Evolutionary conservation across 1,140 invertebrate genomes (phyloP), one percentile per base, ranked within the genome.

Genomic region (Aphis craccivora): DNA sequence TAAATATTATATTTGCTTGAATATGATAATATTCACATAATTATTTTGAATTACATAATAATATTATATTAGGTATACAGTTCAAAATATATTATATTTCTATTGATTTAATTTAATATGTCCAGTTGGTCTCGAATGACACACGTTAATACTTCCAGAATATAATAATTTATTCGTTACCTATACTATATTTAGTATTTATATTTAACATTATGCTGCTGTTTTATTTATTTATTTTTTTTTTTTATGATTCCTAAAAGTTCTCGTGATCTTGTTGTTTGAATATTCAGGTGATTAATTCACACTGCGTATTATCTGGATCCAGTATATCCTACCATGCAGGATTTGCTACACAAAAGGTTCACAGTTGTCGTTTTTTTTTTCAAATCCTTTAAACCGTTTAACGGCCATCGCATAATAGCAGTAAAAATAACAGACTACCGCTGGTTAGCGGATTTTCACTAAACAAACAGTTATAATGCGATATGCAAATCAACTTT

Each of bases 221-320:
- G 30, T 76, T 67, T 30, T 11, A 48, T 51, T 51, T 45, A 45
- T 18, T 18, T 18, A 20, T 51, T 48, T 11, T 30, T n/a, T 67
- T n/a, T 55, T 60, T 25, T 67, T 45, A 25, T 30, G 83, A 51
- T 53, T 55, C 35, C 53, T 53, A 20, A 89, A 55, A 25, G 9
- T 55, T 37, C 11, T 35, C 6, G 48, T 25, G 51, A 89, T 89
- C 35, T 55, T 40, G 88, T 89, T 37, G 35, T 89, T 89, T 89
- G 22, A 89, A 89, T 89, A 89, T 53, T 89, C 88, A n/a, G 88
- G 35, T 89, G 53, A 89, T 89, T 89, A 89, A 89, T 89, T 89
- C 35, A 37, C 23, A 89, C 88, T 22, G 48, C 23, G 35, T 55
- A 89, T 89, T 55, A 53, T 55, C 3, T 53, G 35, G 53, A 89